Evolutionary conservation across 2,113 vertebrate genomes (phyloP), one percentile per base, ranked within the genome.

Genomic region (Typhlomys cinereus): DNA sequence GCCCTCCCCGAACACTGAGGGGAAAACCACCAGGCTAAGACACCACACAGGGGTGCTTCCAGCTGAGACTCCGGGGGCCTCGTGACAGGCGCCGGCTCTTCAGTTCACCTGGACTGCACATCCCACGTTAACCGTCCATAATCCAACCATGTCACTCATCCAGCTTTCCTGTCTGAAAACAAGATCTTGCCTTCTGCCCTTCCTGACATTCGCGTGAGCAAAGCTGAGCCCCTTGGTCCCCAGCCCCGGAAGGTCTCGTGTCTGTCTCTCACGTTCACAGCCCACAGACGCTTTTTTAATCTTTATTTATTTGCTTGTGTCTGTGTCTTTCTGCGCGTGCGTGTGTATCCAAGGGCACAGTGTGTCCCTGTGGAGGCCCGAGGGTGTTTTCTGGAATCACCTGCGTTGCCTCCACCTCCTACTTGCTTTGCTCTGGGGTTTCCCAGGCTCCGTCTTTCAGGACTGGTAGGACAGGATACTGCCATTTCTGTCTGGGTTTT

Each of bases 171-270:
- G 66, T 66, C 71, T 80, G 34, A 17, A 48, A 61, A 75, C 82
- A 70, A 67, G 46, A 66, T 41, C 57, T 85, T 46, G 62, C 12
- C 5, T 74, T 66, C 36, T 85, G 70, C 73, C 50, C n/a, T 25
- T 80, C 89, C 93, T 52, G 76, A 44, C 83, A 87, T 70, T 87
- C 39, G n/a, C 59, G 89, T 14, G 39, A 78, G 66, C 57, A 78
- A 84, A 84, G n/a, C 36, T 36, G 4, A 23, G 5, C 3, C 27
- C 25, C 36, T 50, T 11, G 52, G 71, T 17, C 50, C 46, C 34
- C 4, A 2, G 36, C 27, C 12, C 41, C n/a, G 1, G 44, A 0
- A 5, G 61, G 27, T 31, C 48, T 48, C 18, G 36, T 4, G 41
- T 29, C 31, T 20, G 27, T 7, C 66, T 52, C 7, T 39, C 4